A percentile compares a stretch with the other conserved stretches of the same genome.
These are phyloP conservation scores for Teleogryllus oceanicus DNA, from an alignment of 2,888 invertebrate genomes.

Conservation along the genomic window DNA sequence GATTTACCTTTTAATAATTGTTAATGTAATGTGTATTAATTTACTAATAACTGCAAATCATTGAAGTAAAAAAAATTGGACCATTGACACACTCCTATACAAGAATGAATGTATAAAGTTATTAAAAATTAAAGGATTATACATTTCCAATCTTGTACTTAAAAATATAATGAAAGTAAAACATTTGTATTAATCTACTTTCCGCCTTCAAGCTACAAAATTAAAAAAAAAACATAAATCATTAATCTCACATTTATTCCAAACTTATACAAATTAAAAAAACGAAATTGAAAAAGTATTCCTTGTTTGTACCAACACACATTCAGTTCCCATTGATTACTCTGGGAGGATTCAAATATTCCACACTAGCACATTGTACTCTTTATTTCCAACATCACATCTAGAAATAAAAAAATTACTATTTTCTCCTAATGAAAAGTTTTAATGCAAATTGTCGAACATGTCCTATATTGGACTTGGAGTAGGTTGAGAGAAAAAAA, in stretches of 20 bases:
- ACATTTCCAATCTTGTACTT: too few relatives aligned
- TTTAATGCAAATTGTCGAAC: background rate
- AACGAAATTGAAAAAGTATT: background rate
- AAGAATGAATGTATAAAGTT: too few relatives aligned
- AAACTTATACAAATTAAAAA: background rate
- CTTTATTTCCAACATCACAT: background rate
- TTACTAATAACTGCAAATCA: too few relatives aligned
- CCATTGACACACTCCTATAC: too few relatives aligned
- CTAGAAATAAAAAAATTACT: constrained; percentile 21
- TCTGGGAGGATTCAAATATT: background rate
- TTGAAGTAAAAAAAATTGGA: too few relatives aligned
- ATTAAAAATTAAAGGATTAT: too few relatives aligned
- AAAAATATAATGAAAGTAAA: too few relatives aligned
- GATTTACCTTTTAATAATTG: too few relatives aligned
- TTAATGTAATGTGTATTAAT: too few relatives aligned
- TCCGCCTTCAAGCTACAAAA: too few relatives aligned
- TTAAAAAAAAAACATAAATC: background rate
- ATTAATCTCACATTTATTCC: constrained; percentile 9
- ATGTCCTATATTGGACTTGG: background rate
- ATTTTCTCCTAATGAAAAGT: background rate
- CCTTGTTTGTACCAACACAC: constrained; percentile 9
- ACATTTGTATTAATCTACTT: too few relatives aligned
- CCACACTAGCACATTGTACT: background rate
- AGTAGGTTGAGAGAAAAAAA: constrained; percentile 12
- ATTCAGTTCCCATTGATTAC: background rate